A percentile compares a stretch with the other conserved stretches of the same genome.
phyloP scores from a whole-genome alignment of 2,797 vertebrate genomes.

The Paratrypauchen microcephalus region DNA sequence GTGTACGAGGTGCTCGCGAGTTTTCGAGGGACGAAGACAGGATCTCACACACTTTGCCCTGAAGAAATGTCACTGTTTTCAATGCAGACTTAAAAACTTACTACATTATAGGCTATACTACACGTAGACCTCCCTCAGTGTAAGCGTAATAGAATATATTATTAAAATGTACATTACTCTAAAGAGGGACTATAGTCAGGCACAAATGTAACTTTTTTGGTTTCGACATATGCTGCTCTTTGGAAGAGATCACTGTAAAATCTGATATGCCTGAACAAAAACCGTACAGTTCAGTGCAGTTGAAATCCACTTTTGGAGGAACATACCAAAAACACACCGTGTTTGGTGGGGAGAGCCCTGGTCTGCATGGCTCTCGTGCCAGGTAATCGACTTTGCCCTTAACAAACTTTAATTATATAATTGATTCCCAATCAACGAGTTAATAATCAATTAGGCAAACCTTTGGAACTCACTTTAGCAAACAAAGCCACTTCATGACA shows the following conservation, averaged over 20 bases:
- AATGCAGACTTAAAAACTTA: conserved; percentile 13
- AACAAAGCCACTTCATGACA: conserved; percentile 59
- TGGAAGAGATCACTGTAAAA: background rate
- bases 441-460: conserved; percentile 83
- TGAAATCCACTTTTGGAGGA: background rate
- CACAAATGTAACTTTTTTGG: background rate
- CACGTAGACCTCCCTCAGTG: background rate
- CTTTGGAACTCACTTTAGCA: conserved; percentile 67
- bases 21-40: conserved; percentile 34
- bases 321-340: background rate
- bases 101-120: background rate
- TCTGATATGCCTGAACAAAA: background rate
- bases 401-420: conserved; percentile 82
- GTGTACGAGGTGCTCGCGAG: conserved; percentile 74
- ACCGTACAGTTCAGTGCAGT: background rate
- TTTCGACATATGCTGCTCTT: background rate
- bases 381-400: conserved; percentile 65
- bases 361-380: conserved; percentile 15
- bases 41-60: conserved; percentile 23
- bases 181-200: background rate
- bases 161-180: background rate
- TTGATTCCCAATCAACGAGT: conserved; percentile 78
- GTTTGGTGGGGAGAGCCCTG: background rate
- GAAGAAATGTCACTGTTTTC: conserved; percentile 17
- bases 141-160: background rate